Conservation (phyloP, 1,140 invertebrate genomes). For the Micrasema minimum region DNA sequence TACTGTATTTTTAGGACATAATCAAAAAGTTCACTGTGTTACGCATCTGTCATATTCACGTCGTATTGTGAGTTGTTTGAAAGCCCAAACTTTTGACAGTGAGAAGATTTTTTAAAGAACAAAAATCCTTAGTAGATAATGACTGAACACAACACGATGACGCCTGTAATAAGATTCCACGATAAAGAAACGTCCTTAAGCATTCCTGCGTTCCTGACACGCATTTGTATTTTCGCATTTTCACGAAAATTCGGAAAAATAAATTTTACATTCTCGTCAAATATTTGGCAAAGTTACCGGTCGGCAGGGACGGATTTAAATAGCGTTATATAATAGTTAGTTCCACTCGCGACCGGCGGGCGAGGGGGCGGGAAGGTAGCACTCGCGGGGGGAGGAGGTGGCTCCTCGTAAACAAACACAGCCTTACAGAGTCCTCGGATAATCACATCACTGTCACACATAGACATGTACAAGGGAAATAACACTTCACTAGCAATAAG, state of each 20-base stretch:
- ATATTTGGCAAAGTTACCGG: slow-evolving; percentile 46
- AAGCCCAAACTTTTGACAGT: too few relatives aligned
- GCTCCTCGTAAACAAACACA: not conserved
- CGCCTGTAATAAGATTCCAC: slow-evolving; percentile 3
- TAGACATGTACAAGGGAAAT: slow-evolving; percentile 19
- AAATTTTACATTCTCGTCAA: slow-evolving; percentile 32
- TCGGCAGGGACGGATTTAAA: slow-evolving; percentile 36
- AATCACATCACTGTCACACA: slow-evolving; percentile 16
- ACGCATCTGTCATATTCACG: too few relatives aligned
- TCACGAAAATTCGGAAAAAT: slow-evolving; percentile 21
- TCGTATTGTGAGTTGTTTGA: too few relatives aligned
- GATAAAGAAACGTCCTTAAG: not conserved
- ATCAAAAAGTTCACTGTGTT: too few relatives aligned
- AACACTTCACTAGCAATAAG: slow-evolving; percentile 40
- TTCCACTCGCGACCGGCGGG: slow-evolving; percentile 25
- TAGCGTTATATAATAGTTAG: slow-evolving; percentile 17
- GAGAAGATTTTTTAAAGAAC: too few relatives aligned
- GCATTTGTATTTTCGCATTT: slow-evolving; percentile 25
- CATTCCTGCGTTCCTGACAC: slow-evolving; percentile 21
- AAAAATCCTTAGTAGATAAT: too few relatives aligned
- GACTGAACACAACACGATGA: not conserved
- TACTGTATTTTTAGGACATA: too few relatives aligned
- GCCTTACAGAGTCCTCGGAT: not conserved
- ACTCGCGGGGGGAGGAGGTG: not conserved
- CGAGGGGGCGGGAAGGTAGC: not conserved